Base-by-base conservation (phyloP, 2,797 vertebrate genomes). In the Mormyrus proboscirostris region DNA sequence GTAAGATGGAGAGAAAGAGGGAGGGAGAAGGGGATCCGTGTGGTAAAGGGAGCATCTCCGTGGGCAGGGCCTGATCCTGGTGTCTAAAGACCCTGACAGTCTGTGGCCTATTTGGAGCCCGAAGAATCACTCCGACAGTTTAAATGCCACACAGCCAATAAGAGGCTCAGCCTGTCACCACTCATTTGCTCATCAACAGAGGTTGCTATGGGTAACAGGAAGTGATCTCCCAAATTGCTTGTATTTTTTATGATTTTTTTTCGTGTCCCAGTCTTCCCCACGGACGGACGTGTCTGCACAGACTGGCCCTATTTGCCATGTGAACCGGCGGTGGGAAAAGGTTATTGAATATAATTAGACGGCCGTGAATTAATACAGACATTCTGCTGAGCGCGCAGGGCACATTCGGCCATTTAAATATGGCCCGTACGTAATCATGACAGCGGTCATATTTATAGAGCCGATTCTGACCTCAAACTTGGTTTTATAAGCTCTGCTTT, bases 61-160 rank as follows among this genome's bases (percentile, higher is more conserved):
- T 93, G 92, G 92, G 90, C 88, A 50, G 59, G 83, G 53, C 89
- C 89, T 88, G 84, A 89, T 90, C 38, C 88, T 86, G 94, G 93
- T 93, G 93, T 94, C 92, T 89, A 14, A 90, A 89, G 44, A 49
- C 38, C 19, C 79, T 10, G 82, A 25, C 44, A n/a, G 82, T 9
- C 0, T 47, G 44, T 16, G 88, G 90, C 89, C 87, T 92, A 94
- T 93, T 94, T 91, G 91, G 92, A 90, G 91, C 91, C 92, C 90
- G 90, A 89, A 91, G 90, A 91, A 93, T 92, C 93, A 92, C 92
- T 94, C 91, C 90, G 90, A 93, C 92, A 93, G 93, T 93, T 94
- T 94, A 94, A 95, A 95, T 95, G 95, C 94, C 95, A 95, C 92
- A 92, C 92, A 93, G 93, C 95, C 95, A 94, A 95, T 95, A 95